Conservation (phyloP, 2,888 invertebrate genomes). For the Volucella bombylans region DNA sequence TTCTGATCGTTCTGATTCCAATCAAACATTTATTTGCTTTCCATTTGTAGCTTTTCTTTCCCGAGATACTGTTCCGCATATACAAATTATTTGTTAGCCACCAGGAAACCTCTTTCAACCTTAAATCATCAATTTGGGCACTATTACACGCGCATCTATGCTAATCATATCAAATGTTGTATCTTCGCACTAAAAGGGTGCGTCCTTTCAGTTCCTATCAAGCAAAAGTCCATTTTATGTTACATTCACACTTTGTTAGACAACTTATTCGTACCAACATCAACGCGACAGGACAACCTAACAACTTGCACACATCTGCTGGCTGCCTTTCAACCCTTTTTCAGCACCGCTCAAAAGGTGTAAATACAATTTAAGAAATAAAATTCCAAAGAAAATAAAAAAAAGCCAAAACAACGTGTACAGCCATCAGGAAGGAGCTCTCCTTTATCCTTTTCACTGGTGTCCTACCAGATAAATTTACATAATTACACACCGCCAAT, state of each 20-base stretch:
- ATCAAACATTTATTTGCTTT: too few species aligned
- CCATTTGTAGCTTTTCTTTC: not conserved
- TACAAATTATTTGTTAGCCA: slow-evolving; percentile 30
- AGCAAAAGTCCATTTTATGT: not conserved
- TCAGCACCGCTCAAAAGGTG: slow-evolving; percentile 22
- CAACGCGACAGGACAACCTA: not conserved
- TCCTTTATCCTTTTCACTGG: slow-evolving; percentile 44
- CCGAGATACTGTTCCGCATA: not conserved
- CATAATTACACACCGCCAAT: slow-evolving; percentile 59
- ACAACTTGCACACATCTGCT: slow-evolving; percentile 47
- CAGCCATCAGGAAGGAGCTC: slow-evolving; percentile 38
- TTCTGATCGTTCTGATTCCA: too few species aligned
- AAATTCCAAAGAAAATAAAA: not conserved
- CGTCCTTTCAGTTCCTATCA: not conserved
- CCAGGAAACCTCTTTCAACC: slow-evolving; percentile 17
- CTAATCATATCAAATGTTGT: slow-evolving; percentile 49
- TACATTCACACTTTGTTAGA: slow-evolving; percentile 30
- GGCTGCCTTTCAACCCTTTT: not conserved
- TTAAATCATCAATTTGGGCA: slow-evolving; percentile 59
- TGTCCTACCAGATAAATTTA: slow-evolving; percentile 50
- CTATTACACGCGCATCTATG: slow-evolving; percentile 66
- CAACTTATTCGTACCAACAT: not conserved
- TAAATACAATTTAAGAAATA: slow-evolving; percentile 21
- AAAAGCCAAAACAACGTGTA: slow-evolving; percentile 15
- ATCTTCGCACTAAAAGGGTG: slow-evolving; percentile 11